Conservation (phyloP, 2,113 vertebrate species). For the Bambusicola thoracicus region DNA sequence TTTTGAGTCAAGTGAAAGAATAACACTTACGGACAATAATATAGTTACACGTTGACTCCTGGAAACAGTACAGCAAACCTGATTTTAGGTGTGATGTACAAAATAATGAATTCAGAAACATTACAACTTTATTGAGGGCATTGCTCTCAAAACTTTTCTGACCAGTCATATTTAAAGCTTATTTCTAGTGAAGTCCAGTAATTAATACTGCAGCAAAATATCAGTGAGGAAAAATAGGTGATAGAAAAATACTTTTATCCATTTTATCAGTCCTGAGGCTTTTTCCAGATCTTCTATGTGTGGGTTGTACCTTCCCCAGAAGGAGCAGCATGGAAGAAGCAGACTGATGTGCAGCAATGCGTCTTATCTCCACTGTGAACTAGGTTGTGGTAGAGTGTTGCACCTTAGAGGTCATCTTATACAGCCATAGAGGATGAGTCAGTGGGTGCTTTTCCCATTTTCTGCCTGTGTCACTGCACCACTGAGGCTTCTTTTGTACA, state of each 20-base stretch:
- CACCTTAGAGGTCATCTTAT: not conserved
- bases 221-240: not conserved
- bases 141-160: not conserved
- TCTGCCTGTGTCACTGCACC: not conserved
- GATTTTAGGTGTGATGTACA: not conserved
- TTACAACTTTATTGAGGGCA: not conserved
- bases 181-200: not conserved
- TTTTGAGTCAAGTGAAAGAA: not conserved
- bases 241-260: not conserved
- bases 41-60: not conserved
- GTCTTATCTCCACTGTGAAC: not conserved
- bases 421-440: not conserved
- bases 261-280: not conserved
- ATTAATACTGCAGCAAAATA: not conserved
- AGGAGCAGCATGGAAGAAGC: not conserved
- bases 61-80: not conserved
- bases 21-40: not conserved
- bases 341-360: not conserved
- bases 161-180: not conserved
- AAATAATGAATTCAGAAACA: not conserved
- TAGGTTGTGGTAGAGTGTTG: no score
- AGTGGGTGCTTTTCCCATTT: not conserved
- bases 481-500: not conserved
- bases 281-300: not conserved
- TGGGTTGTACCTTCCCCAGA: not conserved